A percentile compares a stretch with the other conserved stretches of the same genome.
Conservation (phyloP, 2,113 vertebrate genomes). For the Dicerorhinus sumatrensis region DNA sequence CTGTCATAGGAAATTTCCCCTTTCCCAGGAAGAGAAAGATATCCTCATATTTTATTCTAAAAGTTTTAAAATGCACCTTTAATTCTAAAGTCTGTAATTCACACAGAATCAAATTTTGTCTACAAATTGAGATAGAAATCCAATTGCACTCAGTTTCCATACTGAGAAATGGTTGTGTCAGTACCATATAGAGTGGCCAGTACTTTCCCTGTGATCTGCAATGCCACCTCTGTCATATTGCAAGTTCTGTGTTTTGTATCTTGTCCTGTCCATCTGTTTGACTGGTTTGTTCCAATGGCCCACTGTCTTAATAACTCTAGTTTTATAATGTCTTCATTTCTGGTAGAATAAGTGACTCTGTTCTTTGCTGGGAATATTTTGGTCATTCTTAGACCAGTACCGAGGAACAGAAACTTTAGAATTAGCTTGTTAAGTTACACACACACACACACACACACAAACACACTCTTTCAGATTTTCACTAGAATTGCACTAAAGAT, state of each 20-base stretch:
- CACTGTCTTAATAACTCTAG: neutral
- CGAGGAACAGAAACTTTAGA: neutral
- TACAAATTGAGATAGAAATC: neutral
- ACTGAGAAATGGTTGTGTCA: neutral
- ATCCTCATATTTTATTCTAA: neutral
- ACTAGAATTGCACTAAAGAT: neutral
- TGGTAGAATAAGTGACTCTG: neutral
- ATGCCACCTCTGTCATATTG: neutral
- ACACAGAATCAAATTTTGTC: neutral
- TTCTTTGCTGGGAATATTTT: neutral
- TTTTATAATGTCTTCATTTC: neutral
- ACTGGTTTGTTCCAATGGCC: neutral
- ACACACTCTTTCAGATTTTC: neutral
- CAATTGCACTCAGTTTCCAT: neutral
- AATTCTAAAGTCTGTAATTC: slow-evolving; percentile 35
- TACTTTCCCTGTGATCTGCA: neutral
- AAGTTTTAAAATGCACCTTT: slow-evolving; percentile 5
- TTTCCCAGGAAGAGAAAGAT: neutral
- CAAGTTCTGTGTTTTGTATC: neutral
- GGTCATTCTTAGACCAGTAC: neutral
- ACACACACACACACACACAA: neutral
- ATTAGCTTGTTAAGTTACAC: neutral
- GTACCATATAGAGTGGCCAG: neutral
- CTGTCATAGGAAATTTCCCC: neutral
- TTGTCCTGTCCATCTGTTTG: neutral